A percentile compares a stretch with the other conserved stretches of the same genome.
Evolutionary conservation across 2,113 vertebrate species (phyloP).

Genomic region (Pyxicephalus adspersus): DNA sequence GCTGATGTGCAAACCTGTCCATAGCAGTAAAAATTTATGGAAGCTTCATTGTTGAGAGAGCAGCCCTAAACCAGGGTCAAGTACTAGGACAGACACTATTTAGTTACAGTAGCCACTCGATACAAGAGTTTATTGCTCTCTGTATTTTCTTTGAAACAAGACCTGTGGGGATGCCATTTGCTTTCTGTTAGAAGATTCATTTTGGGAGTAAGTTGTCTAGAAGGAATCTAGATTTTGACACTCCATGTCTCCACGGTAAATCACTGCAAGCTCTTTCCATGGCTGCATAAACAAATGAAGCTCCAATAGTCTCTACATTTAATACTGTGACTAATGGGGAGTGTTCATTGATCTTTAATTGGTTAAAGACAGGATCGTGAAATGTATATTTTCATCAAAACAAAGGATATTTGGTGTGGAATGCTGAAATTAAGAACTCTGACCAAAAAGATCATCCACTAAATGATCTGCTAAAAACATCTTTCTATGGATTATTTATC

Average conservation of each 20-base stretch:
- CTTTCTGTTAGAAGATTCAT: constrained; percentile 75
- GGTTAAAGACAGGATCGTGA: constrained; percentile 60
- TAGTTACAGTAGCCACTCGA: constrained; percentile 71
- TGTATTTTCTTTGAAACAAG: constrained; percentile 75
- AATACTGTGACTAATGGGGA: constrained; percentile 62
- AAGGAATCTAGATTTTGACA: constrained; percentile 77
- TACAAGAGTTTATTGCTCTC: constrained; percentile 67
- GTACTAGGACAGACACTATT: constrained; percentile 68
- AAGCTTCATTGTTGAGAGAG: constrained; percentile 4
- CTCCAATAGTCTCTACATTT: constrained; percentile 54
- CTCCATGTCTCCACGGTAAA: constrained; percentile 67
- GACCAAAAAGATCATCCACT: neutral
- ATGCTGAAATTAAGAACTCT: neutral
- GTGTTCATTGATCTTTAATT: constrained; percentile 58
- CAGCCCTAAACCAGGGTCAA: constrained; percentile 53
- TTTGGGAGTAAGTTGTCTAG: constrained; percentile 75
- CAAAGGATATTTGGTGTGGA: constrained; percentile 17
- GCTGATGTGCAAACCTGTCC: constrained; percentile 35
- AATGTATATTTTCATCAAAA: constrained; percentile 44
- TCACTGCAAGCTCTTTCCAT: constrained; percentile 65
- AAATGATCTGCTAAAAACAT: too few species aligned
- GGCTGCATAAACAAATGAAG: constrained; percentile 68
- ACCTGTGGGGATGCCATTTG: constrained; percentile 68
- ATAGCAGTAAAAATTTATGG: constrained; percentile 41
- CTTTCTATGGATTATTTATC: too few species aligned